phyloP scores from a whole-genome alignment of 37 sponge, comb jelly and placozoan species.

The Oopsacas minuta region DNA sequence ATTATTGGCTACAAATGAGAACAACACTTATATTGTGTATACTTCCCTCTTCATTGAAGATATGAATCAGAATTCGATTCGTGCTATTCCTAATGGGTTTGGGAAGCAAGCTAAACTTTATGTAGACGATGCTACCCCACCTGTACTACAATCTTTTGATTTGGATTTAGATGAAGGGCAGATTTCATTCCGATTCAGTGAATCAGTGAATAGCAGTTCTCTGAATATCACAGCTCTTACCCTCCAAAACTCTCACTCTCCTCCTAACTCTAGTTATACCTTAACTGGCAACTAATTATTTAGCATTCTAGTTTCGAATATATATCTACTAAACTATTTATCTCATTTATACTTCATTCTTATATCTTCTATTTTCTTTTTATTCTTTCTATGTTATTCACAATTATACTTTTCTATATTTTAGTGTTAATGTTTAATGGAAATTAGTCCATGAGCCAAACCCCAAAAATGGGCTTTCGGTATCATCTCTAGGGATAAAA shows the following conservation, averaged over 20 bases:
- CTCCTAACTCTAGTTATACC: slow-evolving; percentile 8
- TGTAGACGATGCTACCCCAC: slow-evolving; percentile 27
- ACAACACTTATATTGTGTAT: slow-evolving; percentile 45
- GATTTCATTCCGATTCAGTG: slow-evolving; percentile 54
- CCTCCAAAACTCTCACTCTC: slow-evolving; percentile 36
- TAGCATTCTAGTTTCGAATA: too few species aligned
- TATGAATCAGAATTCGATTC: slow-evolving; percentile 57
- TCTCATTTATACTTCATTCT: too few species aligned
- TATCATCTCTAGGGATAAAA: too few species aligned
- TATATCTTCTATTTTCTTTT: too few species aligned
- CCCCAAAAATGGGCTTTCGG: too few species aligned
- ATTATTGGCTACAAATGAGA: slow-evolving; percentile 33
- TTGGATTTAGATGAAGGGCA: slow-evolving; percentile 51
- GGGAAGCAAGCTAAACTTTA: slow-evolving; percentile 32
- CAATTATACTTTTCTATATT: too few species aligned
- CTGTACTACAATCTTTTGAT: slow-evolving; percentile 45
- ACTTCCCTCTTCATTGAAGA: slow-evolving; percentile 25
- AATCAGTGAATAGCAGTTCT: slow-evolving; percentile 40
- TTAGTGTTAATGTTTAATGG: too few species aligned
- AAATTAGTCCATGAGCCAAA: too few species aligned
- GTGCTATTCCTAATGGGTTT: slow-evolving; percentile 26
- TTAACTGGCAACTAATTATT: background rate
- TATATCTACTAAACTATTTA: too few species aligned
- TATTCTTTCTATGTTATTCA: too few species aligned
- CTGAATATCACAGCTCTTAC: slow-evolving; percentile 45